phyloP scores from a whole-genome alignment of 2,113 vertebrate species.

The Centropus unirufus region DNA sequence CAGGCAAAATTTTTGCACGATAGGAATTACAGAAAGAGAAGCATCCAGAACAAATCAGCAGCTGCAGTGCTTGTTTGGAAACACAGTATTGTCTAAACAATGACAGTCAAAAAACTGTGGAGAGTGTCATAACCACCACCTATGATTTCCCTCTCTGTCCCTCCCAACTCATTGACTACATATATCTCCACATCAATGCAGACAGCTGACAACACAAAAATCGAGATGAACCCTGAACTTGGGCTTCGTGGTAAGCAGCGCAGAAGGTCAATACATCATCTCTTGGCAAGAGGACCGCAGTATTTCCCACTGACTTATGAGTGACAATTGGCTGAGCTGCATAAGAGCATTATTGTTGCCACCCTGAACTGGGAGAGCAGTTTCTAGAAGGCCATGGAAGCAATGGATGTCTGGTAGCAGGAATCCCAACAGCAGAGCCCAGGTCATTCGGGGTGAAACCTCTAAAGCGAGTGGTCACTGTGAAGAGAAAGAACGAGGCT shows the following conservation, averaged over 20 bases:
- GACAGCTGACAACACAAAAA: background rate
- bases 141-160: background rate
- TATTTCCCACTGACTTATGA: background rate
- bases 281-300: background rate
- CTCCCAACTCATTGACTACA: background rate
- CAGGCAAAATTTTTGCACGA: background rate
- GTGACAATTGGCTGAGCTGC: background rate
- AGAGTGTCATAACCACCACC: fast-evolving
- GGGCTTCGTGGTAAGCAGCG: background rate
- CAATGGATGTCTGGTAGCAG: background rate
- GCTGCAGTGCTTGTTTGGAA: background rate
- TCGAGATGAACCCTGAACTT: conserved; percentile 3
- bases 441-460: background rate
- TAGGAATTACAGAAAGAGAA: background rate
- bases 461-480: background rate
- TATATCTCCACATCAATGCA: background rate
- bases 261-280: background rate
- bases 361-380: background rate
- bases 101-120: background rate
- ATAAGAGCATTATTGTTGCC: background rate
- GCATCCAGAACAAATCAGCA: fast-evolving
- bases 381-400: background rate
- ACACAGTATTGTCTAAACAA: background rate
- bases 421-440: background rate
- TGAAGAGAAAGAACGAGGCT: background rate